These are phyloP conservation scores for Drosophila pullipes DNA, from an alignment of 2,888 invertebrate genomes.

Conservation along the genomic window DNA sequence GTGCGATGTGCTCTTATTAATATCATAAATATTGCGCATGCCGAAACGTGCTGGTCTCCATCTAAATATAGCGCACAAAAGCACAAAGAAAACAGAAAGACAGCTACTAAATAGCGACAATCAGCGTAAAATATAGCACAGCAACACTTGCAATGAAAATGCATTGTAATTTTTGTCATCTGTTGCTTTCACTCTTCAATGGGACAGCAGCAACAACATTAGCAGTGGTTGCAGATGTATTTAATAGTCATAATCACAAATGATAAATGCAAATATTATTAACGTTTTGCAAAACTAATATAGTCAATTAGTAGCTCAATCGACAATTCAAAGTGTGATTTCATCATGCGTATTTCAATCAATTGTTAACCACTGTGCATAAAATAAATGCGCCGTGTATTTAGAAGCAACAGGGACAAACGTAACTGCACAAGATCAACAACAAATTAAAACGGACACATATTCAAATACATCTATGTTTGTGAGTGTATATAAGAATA, in stretches of 20 bases:
- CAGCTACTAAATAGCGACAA: constrained; percentile 37
- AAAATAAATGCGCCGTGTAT: constrained; percentile 20
- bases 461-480: not conserved
- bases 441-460: constrained; percentile 8
- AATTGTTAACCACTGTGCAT: constrained; percentile 44
- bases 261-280: not conserved
- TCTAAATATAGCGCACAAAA: constrained; percentile 58
- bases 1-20: constrained; percentile 29
- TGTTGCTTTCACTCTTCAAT: constrained; percentile 57
- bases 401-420: constrained; percentile 39
- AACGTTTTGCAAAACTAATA: not conserved
- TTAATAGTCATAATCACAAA: not conserved
- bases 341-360: not conserved
- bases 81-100: constrained; percentile 22
- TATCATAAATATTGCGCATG: constrained; percentile 49
- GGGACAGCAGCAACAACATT: constrained; percentile 24
- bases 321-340: not conserved
- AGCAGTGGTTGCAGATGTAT: constrained; percentile 19
- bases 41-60: constrained; percentile 47
- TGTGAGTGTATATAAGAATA: constrained; percentile 24
- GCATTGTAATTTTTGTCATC: constrained; percentile 46
- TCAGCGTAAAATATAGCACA: constrained; percentile 54
- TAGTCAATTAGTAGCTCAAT: not conserved
- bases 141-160: constrained; percentile 13
- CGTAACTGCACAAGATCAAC: constrained; percentile 18